Base-by-base conservation (phyloP, 1,140 invertebrate genomes). In the Eubasilissa regina region DNA sequence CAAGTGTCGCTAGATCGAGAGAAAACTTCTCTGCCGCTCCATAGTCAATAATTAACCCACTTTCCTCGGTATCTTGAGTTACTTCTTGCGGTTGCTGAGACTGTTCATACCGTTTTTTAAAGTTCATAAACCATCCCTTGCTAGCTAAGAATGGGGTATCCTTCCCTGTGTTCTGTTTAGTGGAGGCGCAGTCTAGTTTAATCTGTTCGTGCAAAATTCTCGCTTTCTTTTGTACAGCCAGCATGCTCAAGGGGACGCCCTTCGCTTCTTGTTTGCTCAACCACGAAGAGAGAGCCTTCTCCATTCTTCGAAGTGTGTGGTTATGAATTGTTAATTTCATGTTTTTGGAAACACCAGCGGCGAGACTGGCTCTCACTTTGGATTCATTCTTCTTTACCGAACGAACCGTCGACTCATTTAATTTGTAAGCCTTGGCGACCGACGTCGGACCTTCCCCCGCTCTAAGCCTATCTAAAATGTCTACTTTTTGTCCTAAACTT, bases 61-160 rank as follows among this genome's bases (percentile, higher is more conserved):
- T 56, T 56, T 35, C 51, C 0, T 15, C 47, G 15, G 47, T 70
- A 17, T 17, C 43, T 68, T 68, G 19, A 25, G 47, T 25, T 9
- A 11, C 15, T 35, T 55, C 21, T 56, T 74, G 25, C 3, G 4
- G 10, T 43, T 55, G 25, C 25, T 56, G 25, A 3, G 43, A 56
- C 15, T 74, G 51, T 56, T 74, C 53, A 35, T 56, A 55, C n/a
- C 70, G 10, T n/a, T 56, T 74, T 43, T 74, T 74, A 12, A 74
- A 74, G 35, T 74, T 74, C 21, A 25, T 74, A 13, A 55, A 74
- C 70, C 70, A 74, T 10, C 70, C 70, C 43, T 74, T 74, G n/a
- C 51, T 55, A 3, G 70, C 70, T 44, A 74, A n/a, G 35, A 74
- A 74, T 19, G 70, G 51, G 12, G 44, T 35, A 9, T 74, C 70